Base-by-base conservation (phyloP, 2,113 vertebrate species). In the Alaudala cheleensis region DNA sequence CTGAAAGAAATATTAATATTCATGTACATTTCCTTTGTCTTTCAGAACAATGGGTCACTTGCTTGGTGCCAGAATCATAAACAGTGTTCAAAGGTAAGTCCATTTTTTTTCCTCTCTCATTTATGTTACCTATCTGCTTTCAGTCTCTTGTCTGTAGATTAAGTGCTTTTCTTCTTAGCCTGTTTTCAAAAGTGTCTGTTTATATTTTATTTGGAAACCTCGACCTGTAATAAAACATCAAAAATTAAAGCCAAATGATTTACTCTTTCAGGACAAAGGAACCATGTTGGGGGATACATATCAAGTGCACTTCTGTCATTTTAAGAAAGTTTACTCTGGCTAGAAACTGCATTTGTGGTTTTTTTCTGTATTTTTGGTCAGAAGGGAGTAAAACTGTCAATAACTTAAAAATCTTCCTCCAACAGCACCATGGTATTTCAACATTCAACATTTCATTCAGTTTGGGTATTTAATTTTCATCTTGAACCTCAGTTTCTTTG, bases 51-150 rank as follows among this genome's bases (percentile, higher is more conserved):
- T 81, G 99, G 99, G 40, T 99, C 99, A 58, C 98, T 99, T 98
- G 98, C 98, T 83, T 99, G 99, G 99, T 99, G 99, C 97, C 99
- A 99, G 98, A 99, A 98, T 98, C 99, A 99, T 97, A 99, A 99
- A 97, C 99, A 99, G 45, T 99, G 99, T 98, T 99, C 99, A 82
- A 99, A 99, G 99, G 99, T 99, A 99, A 21, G 95, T 83, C 22
- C 2, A 49, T 14, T 13, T 33, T 60, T 20, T 20, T 5, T 2
- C 4, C 4, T 4, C 6, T 26, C n/a, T 61, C 14, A 10, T 49
- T 89, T 70, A 31, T 49, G 14, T 79, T 76, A 39, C 13, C 18
- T 85, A 6, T 5, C 21, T 95, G 12, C 53, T 94, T 86, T 92
- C n/a, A 50, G 3, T 64, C 17, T 83, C 7, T 42, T 78, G 12